Conservation (phyloP, 2,888 invertebrate species). For the Nephrotoma appendiculata region DNA sequence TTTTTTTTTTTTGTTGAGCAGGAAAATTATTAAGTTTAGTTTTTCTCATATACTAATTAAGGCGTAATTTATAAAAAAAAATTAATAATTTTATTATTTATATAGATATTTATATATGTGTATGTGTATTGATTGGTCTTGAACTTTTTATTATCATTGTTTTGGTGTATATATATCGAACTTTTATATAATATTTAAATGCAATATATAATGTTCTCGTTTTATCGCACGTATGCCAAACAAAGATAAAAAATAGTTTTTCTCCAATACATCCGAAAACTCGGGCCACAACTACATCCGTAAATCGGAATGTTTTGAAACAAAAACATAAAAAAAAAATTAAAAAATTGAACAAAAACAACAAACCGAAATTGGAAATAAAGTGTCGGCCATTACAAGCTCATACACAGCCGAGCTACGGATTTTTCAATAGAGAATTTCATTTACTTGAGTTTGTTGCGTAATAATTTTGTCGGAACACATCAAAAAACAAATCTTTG, state of each 20-base stretch:
- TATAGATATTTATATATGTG: not conserved
- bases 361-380: not conserved
- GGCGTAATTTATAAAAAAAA: not conserved
- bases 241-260: not conserved
- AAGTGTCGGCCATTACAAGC: constrained; percentile 3
- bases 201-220: not conserved
- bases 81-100: not conserved
- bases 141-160: not conserved
- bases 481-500: not conserved
- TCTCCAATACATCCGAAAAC: not conserved
- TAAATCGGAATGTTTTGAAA: not conserved
- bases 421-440: not conserved
- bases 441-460: not conserved
- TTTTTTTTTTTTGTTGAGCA: not conserved
- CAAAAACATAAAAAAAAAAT: not conserved
- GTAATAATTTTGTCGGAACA: not conserved
- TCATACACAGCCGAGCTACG: not conserved
- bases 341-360: not conserved
- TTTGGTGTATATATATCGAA: not conserved
- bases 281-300: not conserved
- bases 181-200: not conserved
- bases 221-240: not conserved
- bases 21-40: no score
- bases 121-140: not conserved
- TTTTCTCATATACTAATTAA: not conserved